phyloP scores from a whole-genome alignment of 2,113 vertebrate genomes.

The Semicossyphus pulcher region DNA sequence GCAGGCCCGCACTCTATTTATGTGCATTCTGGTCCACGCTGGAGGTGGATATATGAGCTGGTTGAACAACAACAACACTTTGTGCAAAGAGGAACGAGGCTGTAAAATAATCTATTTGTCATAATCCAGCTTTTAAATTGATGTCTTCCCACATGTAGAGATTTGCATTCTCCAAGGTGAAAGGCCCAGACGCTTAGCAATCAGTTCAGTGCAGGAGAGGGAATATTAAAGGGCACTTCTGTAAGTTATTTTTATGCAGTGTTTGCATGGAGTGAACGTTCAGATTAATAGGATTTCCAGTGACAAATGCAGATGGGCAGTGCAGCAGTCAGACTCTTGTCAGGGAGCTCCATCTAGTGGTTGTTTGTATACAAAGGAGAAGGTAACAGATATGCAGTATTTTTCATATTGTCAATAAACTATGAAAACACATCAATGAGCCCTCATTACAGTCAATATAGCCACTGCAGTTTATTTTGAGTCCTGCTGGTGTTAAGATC shows the following conservation, averaged over 20 bases:
- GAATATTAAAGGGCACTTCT: constrained; percentile 45
- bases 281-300: constrained; percentile 25
- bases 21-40: constrained; percentile 49
- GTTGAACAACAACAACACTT: constrained; percentile 59
- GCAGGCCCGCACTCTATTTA: constrained; percentile 61
- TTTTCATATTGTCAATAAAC: no score
- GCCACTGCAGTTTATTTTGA: no score
- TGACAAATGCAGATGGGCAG: constrained; percentile 6
- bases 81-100: constrained; percentile 39
- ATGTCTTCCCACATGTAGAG: constrained; percentile 53
- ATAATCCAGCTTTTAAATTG: constrained; percentile 66
- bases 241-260: constrained; percentile 45
- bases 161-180: constrained; percentile 70
- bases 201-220: constrained; percentile 34
- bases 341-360: constrained; percentile 71
- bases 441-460: no score
- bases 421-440: no score
- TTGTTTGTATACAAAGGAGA: neutral
- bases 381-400: no score
- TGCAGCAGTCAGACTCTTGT: constrained; percentile 10
- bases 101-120: constrained; percentile 58
- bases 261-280: constrained; percentile 31
- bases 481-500: no score
- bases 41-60: constrained; percentile 48
- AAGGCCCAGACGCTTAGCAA: constrained; percentile 53